These are phyloP conservation scores for Zaprionus bogoriensis DNA, from an alignment of 2,888 invertebrate genomes.

Conservation along the genomic window DNA sequence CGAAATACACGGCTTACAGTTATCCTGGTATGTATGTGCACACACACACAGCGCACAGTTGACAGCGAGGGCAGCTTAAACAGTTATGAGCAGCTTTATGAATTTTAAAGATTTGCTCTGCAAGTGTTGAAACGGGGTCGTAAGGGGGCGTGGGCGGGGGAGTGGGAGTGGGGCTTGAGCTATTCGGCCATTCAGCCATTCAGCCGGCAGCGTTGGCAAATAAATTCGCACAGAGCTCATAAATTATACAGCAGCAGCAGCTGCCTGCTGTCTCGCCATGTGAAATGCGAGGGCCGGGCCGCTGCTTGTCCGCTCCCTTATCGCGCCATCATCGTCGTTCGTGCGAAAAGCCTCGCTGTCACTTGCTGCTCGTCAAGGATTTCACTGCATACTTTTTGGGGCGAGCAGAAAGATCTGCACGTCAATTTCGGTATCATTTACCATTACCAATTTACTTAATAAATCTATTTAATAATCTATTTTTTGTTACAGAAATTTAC, in stretches of 20 bases:
- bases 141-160: not conserved
- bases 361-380: constrained; percentile 2
- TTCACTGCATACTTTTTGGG: constrained; percentile 33
- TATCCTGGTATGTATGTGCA: constrained; percentile 12
- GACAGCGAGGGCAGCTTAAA: constrained; percentile 19
- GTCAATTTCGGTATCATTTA: too few species aligned
- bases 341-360: not conserved
- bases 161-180: not conserved
- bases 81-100: constrained; percentile 17
- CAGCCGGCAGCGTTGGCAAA: constrained; percentile 9
- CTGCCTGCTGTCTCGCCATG: not conserved
- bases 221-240: constrained; percentile 4
- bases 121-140: too few species aligned
- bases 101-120: not conserved
- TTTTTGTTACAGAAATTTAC: too few species aligned
- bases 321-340: not conserved
- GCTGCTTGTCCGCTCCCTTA: not conserved
- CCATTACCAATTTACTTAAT: too few species aligned
- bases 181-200: not conserved
- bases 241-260: constrained; percentile 9
- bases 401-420: constrained; percentile 1
- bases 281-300: constrained; percentile 1
- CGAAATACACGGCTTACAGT: constrained; percentile 24
- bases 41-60: not conserved
- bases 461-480: too few species aligned